Conservation (phyloP, 1,140 invertebrate genomes). For the Leucophenga varia region DNA sequence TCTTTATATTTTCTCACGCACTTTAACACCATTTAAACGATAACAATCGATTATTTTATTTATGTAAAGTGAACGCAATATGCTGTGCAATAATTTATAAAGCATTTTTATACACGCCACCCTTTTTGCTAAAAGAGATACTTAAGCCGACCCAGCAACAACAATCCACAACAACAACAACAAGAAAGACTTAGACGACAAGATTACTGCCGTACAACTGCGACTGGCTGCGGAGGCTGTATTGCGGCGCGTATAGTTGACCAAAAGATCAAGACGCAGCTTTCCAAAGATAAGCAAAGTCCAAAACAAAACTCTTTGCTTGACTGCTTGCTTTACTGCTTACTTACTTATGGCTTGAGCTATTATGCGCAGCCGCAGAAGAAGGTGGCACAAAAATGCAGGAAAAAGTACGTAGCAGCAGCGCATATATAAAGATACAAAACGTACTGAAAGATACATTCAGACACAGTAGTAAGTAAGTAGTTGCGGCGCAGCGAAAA, state of each 20-base stretch:
- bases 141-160: too few species aligned
- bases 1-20: conserved; percentile 50
- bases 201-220: conserved; percentile 8
- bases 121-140: too few species aligned
- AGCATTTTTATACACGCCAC: too few species aligned
- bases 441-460: background rate
- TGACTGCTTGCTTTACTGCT: background rate
- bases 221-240: conserved; percentile 16
- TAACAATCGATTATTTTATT: conserved; percentile 35
- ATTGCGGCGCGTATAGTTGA: too few species aligned
- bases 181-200: too few species aligned
- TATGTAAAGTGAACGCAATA: too few species aligned
- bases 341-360: conserved; percentile 23
- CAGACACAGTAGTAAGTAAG: background rate
- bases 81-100: too few species aligned
- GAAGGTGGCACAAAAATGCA: conserved; percentile 34
- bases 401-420: conserved; percentile 53
- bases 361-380: conserved; percentile 28
- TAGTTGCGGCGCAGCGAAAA: background rate
- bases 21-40: conserved; percentile 52
- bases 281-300: conserved; percentile 49
- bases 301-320: conserved; percentile 23
- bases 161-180: too few species aligned
- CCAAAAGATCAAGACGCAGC: conserved; percentile 25
- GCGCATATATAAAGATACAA: conserved; percentile 13